Base-by-base conservation (phyloP, 1,140 invertebrate genomes). In the Pseudomyrmex cubaensis region DNA sequence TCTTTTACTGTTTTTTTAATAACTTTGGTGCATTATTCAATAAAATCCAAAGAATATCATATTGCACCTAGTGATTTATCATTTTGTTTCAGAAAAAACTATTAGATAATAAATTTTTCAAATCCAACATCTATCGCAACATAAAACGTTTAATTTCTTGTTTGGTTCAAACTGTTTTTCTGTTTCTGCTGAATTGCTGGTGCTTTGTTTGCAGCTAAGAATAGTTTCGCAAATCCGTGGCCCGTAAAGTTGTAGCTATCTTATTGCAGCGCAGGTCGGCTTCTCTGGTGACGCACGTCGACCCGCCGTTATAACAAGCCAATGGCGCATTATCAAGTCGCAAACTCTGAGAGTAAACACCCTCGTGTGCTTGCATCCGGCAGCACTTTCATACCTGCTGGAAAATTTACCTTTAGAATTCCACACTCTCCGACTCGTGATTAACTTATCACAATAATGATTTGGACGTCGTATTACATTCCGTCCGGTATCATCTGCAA, bases 301-400 rank as follows among this genome's bases (percentile, higher is more conserved):
- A 22, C 35, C 12, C 17, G 52, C 54, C 56, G 83, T 70, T 85
- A 75, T 72, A 87, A 35, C 69, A 59, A 63, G 64, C 77, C 85
- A 82, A 85, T 85, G 83, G 82, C 54, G 72, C 61, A 83, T 85
- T 82, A 85, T 85, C 76, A 82, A 75, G 69, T 67, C 61, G 54
- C 62, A 52, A 84, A 84, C 73, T 86, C 73, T 46, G 56, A 64
- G 44, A 20, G 83, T 74, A 73, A 73, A 72, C 82, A 72, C 35
- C 12, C 17, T 48, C 17, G 80, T 56, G 20, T 56, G 35, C 35
- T 66, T 15, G 22, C 20, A 62, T 86, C 52, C 69, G 44, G 48
- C 70, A 72, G 76, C 62, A 25, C 35, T 85, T 70, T 72, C 72
- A 85, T 63, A 74, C 22, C 35, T 64, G 59, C 63, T 56, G 66